Conservation (phyloP, 2,797 vertebrate genomes). For the Discoglossus pictus region DNA sequence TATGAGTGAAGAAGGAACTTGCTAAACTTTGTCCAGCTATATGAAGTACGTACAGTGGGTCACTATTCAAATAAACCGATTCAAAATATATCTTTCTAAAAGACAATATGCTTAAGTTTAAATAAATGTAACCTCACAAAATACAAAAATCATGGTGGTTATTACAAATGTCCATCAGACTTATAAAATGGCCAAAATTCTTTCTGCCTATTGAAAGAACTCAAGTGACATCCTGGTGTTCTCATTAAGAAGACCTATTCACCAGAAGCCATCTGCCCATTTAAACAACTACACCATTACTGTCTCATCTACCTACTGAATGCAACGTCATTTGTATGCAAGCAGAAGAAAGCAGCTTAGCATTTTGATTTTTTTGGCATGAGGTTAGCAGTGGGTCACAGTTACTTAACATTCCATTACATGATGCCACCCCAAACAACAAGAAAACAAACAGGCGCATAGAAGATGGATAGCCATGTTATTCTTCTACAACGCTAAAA, state of each 20-base stretch:
- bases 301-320: slow-evolving; percentile 58
- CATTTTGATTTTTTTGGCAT: slow-evolving; percentile 57
- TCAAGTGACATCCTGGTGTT: slow-evolving; percentile 53
- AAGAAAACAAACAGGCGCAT: slow-evolving; percentile 15
- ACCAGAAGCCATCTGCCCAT: slow-evolving; percentile 57
- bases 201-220: slow-evolving; percentile 37
- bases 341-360: slow-evolving; percentile 60
- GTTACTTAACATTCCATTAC: slow-evolving; percentile 62
- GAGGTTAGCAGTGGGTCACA: slow-evolving; percentile 60
- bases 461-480: slow-evolving; percentile 6
- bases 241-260: slow-evolving; percentile 62
- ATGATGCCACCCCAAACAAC: slow-evolving; percentile 28
- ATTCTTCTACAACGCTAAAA: neutral
- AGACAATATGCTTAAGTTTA: too few relatives aligned
- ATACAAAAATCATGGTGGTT: too few relatives aligned
- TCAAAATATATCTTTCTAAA: too few relatives aligned
- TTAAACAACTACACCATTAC: slow-evolving; percentile 49
- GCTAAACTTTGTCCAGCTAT: too few relatives aligned
- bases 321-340: slow-evolving; percentile 56
- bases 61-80: too few relatives aligned
- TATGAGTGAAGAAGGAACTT: too few relatives aligned
- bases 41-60: too few relatives aligned
- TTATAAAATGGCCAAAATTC: neutral
- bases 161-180: too few relatives aligned
- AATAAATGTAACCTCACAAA: too few relatives aligned